These are phyloP conservation scores for Oenanthe oenanthe DNA, from an alignment of 2,113 vertebrate genomes.

Conservation along the genomic window DNA sequence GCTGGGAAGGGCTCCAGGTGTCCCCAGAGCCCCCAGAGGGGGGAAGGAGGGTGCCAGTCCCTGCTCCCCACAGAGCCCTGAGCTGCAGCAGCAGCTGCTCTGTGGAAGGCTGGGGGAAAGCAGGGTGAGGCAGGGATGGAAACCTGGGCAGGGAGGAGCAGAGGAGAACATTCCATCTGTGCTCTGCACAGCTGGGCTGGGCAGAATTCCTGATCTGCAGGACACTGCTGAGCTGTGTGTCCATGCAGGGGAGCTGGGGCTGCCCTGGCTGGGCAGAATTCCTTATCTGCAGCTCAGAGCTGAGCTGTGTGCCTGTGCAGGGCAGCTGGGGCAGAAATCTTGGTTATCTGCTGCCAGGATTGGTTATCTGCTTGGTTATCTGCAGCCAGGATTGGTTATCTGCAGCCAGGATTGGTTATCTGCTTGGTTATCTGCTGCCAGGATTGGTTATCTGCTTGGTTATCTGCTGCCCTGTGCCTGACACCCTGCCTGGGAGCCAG, in stretches of 20 bases:
- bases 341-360: no score
- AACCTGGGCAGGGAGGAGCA: background rate
- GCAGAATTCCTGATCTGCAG: background rate
- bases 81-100: background rate
- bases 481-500: background rate
- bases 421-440: no score
- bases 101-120: background rate
- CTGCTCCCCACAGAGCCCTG: background rate
- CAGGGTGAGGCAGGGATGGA: background rate
- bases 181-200: background rate
- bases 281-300: no score
- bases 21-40: background rate
- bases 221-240: no score
- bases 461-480: constrained; percentile 3
- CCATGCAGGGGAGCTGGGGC: no score
- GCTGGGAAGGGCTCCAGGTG: background rate
- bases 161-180: background rate
- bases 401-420: no score
- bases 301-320: no score
- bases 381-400: background rate
- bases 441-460: background rate
- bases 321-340: background rate
- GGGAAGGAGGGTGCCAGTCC: background rate
- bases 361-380: background rate
- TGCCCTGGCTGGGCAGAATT: no score